These are phyloP conservation scores for Stenodera caucasica DNA, from an alignment of 2,888 invertebrate species.

Conservation along the genomic window DNA sequence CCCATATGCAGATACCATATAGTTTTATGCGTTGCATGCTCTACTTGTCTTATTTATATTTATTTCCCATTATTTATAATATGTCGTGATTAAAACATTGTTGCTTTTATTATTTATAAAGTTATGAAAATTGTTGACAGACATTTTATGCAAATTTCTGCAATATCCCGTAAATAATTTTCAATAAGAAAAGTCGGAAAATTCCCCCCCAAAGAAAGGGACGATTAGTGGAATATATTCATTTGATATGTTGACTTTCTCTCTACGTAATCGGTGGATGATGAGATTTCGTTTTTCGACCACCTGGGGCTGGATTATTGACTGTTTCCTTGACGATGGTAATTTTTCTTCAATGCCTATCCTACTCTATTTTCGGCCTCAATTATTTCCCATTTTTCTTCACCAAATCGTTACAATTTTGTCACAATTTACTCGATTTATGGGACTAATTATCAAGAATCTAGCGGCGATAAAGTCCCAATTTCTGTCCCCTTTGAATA, in stretches of 20 bases:
- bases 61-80: neutral
- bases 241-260: neutral
- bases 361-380: neutral
- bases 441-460: too few relatives aligned
- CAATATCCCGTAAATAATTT: too few relatives aligned
- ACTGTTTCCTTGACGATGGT: neutral
- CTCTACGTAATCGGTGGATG: slow-evolving; percentile 1
- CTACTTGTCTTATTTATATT: neutral
- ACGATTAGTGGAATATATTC: slow-evolving; percentile 5
- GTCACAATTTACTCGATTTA: too few relatives aligned
- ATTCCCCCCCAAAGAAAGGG: neutral
- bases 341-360: neutral
- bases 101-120: neutral
- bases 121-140: neutral
- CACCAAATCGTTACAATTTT: too few relatives aligned
- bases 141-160: slow-evolving; percentile 3
- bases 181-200: too few relatives aligned
- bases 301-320: slow-evolving; percentile 6
- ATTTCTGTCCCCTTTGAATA: too few relatives aligned
- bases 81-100: neutral
- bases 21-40: neutral
- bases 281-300: slow-evolving; percentile 1
- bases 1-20: neutral
- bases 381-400: neutral
- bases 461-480: too few relatives aligned